Evolutionary conservation across 2,113 vertebrate species (phyloP), one percentile per base, ranked within the genome.

Genomic region (Prietella phreatophila): DNA sequence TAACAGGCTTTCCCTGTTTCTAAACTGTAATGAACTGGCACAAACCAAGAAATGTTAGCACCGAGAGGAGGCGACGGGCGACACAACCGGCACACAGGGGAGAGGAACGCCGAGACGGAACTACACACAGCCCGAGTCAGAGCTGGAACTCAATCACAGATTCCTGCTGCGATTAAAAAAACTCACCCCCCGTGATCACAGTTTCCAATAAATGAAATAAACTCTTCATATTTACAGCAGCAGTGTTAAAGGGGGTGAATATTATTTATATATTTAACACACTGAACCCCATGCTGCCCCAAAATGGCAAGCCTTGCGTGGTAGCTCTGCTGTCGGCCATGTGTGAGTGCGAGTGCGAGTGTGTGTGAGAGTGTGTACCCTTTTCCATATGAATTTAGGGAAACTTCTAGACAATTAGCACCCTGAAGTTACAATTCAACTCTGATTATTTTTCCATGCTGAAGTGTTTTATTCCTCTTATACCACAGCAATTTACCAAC

Each of bases 31-130:
- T 47, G 42, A 47, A 47, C 42, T 47, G 42, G 27, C 11, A 67
- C 27, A 13, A 67, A 15, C n/a, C 8, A 1, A n/a, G 63, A 61
- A 10, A 65, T 65, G 22, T 63, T 63, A 63, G 63, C 63, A n/a
- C n/a, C 84, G 89, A 91, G 91, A 90, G 90, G 85, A 88, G 86
- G 83, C 84, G 82, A 87, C 86, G 80, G 91, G 91, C 92, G 93
- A 94, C 93, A 92, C 27, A 17, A 6, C 11, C 11, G 47, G 10
- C 14, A 36, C 76, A 55, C 47, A 55, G 50, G 50, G 76, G 76
- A 79, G 25, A 79, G 14, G 76, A 55, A 79, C 14, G 3, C 27
- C 15, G 76, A 55, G 76, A 30, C 76, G 8, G 27, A 53, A n/a
- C 8, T 30, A n/a, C 76, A 79, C 76, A 25, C 75, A 27, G 73